Base-by-base conservation (phyloP, 2,797 vertebrate genomes). In the Selene dorsalis region DNA sequence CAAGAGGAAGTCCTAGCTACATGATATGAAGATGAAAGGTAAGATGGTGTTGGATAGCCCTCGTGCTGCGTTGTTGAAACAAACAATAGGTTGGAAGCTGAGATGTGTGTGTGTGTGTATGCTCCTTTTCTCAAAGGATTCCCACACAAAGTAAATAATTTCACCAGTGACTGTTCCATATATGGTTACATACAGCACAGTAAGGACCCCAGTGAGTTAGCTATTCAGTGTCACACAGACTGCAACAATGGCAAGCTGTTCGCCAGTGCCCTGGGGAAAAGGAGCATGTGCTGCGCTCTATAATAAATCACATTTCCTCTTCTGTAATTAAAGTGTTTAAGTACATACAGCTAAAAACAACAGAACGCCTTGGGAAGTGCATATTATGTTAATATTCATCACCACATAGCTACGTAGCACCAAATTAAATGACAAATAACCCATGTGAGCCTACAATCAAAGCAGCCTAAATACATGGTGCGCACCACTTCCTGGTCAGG, bases 201-300 rank as follows among this genome's bases (percentile, higher is more conserved):
- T 17, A 47, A 65, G 77, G 87, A 83, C 82, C 78, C 72, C 70
- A 24, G 84, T 66, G 80, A 69, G 71, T 84, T 74, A 20, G 66
- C 62, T 70, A 45, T 76, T 85, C 86, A 52, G 69, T 69, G 82
- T 89, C 84, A 80, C 75, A 66, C 75, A 69, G 73, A 22, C 74
- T 68, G 87, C 83, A 87, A 88, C 86, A 85, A 85, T 88, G 75
- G 81, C 90, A 87, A 90, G 85, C 90, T 91, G 88, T 90, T 91
- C 84, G 16, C 62, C 57, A 8, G 41, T 3, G 69, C 89, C 84
- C 67, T 8, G 35, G 87, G 90, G 87, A 77, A 28, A 32, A 28
- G 22, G 60, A 80, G 63, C 70, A 60, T n/a, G 67, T 57, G 56
- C 77, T 47, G 73, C 66, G 4, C 59, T 75, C 79, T 76, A 26